Conservation (phyloP, 2,888 invertebrate species). For the Macrostomum cliftonense region DNA sequence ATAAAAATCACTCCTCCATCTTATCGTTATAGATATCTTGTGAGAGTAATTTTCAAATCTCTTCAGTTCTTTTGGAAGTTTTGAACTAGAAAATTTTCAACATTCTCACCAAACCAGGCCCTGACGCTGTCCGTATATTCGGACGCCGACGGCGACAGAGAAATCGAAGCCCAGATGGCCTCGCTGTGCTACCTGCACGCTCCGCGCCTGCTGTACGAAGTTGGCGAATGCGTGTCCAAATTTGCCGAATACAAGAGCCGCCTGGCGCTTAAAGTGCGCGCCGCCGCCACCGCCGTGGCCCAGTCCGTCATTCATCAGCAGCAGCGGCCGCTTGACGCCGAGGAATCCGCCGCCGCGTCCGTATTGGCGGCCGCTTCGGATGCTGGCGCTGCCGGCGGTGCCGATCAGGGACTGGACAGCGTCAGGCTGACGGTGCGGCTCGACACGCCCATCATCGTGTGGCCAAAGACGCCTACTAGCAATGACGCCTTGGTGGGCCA, state of each 20-base stretch:
- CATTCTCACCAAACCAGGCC: too few relatives aligned
- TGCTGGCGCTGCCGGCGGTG: too few relatives aligned
- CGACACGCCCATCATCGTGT: slow-evolving; percentile 55
- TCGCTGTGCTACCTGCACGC: slow-evolving; percentile 84
- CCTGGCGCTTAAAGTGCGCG: slow-evolving; percentile 62
- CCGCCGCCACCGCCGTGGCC: slow-evolving; percentile 81
- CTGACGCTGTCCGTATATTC: neutral
- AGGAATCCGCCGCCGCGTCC: too few relatives aligned
- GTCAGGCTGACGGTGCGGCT: neutral
- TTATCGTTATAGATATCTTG: too few relatives aligned
- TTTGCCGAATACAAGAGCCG: slow-evolving; percentile 70
- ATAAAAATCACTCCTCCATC: too few relatives aligned
- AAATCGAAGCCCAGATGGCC: slow-evolving; percentile 47
- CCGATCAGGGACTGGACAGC: neutral
- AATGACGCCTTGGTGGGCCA: slow-evolving; percentile 70
- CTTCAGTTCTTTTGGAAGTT: too few relatives aligned
- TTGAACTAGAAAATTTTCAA: too few relatives aligned
- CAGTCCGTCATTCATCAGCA: slow-evolving; percentile 47
- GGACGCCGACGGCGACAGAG: slow-evolving; percentile 5
- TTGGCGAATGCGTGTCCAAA: slow-evolving; percentile 68
- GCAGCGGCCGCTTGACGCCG: neutral
- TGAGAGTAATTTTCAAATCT: too few relatives aligned
- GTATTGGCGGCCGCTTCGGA: too few relatives aligned
- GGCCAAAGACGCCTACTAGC: slow-evolving; percentile 59
- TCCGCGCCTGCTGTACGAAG: slow-evolving; percentile 60